Evolutionary conservation across 2,888 invertebrate genomes (phyloP).

Genomic region (Scrobipalpa costella): DNA sequence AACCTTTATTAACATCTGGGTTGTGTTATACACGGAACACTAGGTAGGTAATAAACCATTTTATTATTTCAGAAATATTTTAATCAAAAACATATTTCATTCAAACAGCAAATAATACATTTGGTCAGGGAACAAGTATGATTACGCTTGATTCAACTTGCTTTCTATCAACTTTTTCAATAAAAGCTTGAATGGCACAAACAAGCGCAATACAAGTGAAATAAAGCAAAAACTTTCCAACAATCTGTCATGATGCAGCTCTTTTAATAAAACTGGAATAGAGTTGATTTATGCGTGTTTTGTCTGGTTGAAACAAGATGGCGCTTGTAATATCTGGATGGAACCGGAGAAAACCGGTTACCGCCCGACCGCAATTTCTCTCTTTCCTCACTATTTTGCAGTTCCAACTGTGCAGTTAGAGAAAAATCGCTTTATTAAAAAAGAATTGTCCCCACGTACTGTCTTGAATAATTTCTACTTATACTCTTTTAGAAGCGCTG

Average conservation of each 20-base stretch:
- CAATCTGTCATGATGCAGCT: conserved; percentile 45
- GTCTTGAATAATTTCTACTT: conserved; percentile 22
- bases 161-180: conserved; percentile 23
- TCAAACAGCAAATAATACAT: neutral
- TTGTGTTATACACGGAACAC: no score
- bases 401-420: conserved; percentile 45
- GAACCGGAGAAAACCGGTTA: conserved; percentile 44
- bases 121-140: neutral
- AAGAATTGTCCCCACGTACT: conserved; percentile 25
- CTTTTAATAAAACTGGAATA: conserved; percentile 64
- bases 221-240: conserved; percentile 34
- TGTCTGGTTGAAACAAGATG: conserved; percentile 65
- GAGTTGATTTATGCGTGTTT: conserved; percentile 67
- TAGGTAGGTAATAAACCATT: no score
- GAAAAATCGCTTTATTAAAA: conserved; percentile 52
- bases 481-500: conserved; percentile 16
- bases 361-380: conserved; percentile 58
- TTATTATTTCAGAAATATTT: neutral
- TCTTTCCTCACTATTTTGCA: conserved; percentile 55
- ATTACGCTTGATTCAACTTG: neutral
- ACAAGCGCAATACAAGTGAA: conserved; percentile 20
- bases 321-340: conserved; percentile 62
- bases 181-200: conserved; percentile 21
- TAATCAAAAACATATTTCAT: neutral
- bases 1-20: no score